Evolutionary conservation across 2,888 invertebrate species (phyloP), one percentile per base, ranked within the genome.

Genomic region (Drepanosiphum platanoidis): DNA sequence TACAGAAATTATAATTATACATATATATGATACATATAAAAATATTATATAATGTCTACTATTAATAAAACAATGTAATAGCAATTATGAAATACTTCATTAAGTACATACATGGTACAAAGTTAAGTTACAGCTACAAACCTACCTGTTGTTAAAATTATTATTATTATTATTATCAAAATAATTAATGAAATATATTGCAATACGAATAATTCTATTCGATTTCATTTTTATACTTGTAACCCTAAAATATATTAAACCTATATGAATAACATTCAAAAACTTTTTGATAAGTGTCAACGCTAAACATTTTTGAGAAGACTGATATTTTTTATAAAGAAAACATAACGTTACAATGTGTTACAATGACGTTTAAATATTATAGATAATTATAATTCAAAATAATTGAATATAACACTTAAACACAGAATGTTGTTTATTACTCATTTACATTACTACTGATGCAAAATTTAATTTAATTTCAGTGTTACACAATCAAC

Each of bases 401-500:
- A 22, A 72, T 9, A 32, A 18, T 46, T 9, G 5, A 72, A 52
- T 52, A 18, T 52, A n/a, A 1, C 32, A 30, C n/a, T 46, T 72
- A 46, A 7, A 46, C 13, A 34, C 5, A 32, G 32, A 74, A 42
- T n/a, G 30, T 74, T 52, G 46, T 74, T 74, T 74, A 32, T 74
- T 22, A 52, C 52, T 46, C 52, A 74, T 52, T 61, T 61, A 61
- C 18, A 18, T 36, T 61, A 36, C 61, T 36, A 61, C 39, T 34
- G 15, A n/a, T 3, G 8, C 52, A 75, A 58, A n/a, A 34, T 36
- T 58, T 36, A 27, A 4, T 61, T 36, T 34, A 22, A 61, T 36
- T 61, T 58, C 61, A 61, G 34, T 61, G 39, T 36, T 58, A n/a
- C 52, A 61, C 27, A 61, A 77, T 77, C 15, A 61, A n/a, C n/a